Percentiles rank a stretch among this genome's conserved stretches.
Conservation (phyloP, 2,797 vertebrate species). For the Chelidonichthys spinosus region DNA sequence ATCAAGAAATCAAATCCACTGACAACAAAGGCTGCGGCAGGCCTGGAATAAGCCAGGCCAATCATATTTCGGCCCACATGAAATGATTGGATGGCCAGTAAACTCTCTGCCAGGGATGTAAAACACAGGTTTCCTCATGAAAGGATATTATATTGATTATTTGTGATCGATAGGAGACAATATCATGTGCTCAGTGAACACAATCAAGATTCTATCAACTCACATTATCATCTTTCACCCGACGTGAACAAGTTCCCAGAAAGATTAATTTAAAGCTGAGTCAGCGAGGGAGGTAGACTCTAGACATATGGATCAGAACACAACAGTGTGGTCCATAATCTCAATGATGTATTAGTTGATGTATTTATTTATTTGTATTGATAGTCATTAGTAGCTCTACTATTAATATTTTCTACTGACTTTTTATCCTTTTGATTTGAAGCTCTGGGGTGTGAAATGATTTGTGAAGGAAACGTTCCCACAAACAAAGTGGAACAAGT, state of each 20-base stretch:
- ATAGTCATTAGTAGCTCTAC: background rate
- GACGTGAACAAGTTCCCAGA: conserved; percentile 38
- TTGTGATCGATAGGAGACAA: too few species aligned
- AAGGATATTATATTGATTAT: too few species aligned
- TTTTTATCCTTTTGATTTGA: background rate
- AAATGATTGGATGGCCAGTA: too few species aligned
- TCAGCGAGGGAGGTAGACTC: conserved; percentile 16
- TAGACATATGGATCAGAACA: background rate
- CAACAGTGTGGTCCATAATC: background rate
- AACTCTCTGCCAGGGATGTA: too few species aligned
- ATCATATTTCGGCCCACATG: too few species aligned
- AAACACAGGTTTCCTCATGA: too few species aligned
- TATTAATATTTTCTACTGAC: background rate
- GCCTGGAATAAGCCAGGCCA: too few species aligned
- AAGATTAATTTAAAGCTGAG: conserved; percentile 28
- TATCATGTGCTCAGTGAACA: too few species aligned
- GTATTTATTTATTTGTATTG: background rate
- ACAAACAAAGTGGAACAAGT: background rate
- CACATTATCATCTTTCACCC: conserved; percentile 19
- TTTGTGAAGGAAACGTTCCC: background rate
- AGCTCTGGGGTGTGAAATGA: background rate
- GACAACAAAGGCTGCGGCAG: too few species aligned
- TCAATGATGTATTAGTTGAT: background rate
- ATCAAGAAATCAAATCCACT: too few species aligned
- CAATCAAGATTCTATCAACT: too few species aligned